Evolutionary conservation across 2,888 invertebrate genomes (phyloP).

Genomic region (Thysanoteuthis rhombus): DNA sequence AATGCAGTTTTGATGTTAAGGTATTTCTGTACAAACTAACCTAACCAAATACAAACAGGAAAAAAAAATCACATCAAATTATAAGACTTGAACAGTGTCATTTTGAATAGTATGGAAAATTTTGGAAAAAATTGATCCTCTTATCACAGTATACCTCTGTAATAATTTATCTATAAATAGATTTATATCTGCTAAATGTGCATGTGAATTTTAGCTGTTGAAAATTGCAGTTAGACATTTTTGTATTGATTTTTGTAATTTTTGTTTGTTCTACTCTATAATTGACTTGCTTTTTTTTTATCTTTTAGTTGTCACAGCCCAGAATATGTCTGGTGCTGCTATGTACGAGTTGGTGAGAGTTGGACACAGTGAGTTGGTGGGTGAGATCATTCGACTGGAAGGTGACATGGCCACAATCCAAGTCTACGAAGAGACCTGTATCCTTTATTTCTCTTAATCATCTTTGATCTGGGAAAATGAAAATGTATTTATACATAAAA

Average conservation of each 20-base stretch:
- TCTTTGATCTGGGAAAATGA: not conserved
- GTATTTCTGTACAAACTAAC: no score
- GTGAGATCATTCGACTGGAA: conserved; percentile 99
- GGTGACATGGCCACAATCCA: conserved; percentile 99
- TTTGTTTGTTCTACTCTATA: not conserved
- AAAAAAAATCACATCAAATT: no score
- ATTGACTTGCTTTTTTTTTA: not conserved
- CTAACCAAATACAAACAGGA: no score
- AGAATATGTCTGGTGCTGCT: conserved; percentile 98
- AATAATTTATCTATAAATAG: no score
- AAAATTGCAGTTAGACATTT: not conserved
- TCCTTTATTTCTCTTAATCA: conserved; percentile 54
- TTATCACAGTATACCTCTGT: no score
- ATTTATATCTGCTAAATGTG: not conserved
- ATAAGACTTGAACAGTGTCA: no score
- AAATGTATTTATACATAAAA: not conserved
- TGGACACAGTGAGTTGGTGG: conserved; percentile 96
- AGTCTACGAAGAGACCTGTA: conserved; percentile 78
- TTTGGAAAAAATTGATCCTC: no score
- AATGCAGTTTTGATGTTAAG: no score
- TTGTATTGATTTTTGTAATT: not conserved
- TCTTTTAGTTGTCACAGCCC: conserved; percentile 92
- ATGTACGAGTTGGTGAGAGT: conserved; percentile 99
- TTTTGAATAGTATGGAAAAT: no score
- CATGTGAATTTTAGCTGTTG: not conserved